Base-by-base conservation (phyloP, 2,888 invertebrate genomes). In the Tenthredo distinguenda region DNA sequence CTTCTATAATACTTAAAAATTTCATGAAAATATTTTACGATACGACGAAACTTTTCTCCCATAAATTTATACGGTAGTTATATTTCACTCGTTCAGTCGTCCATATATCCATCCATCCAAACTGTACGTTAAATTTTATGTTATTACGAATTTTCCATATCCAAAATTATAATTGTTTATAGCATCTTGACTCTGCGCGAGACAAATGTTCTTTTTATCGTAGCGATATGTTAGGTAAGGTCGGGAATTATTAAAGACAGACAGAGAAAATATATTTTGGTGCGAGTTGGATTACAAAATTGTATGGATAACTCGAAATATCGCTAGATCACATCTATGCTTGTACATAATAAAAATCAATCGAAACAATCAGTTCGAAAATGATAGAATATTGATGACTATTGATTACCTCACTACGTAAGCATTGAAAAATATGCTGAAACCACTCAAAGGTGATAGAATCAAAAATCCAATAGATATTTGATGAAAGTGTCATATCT, bases 1-100 rank as follows among this genome's bases (percentile, higher is more conserved):
- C 12, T 47, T 47, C 26, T n/a, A 18, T 50, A 26, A 47, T 43
- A 76, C 47, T 43, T 71, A 37, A 71, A 71, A 71, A 37, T 71
- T 71, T 37, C 18, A 37, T 71, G 40, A 76, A 26, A 76, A 47
- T 47, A 40, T 76, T 76, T 74, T 74, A 74, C 47, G 43, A 74
- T 74, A 40, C 43, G 74, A 43, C 40, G 12, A 10, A 74, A 43
- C 74, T 43, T 74, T 76, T 50, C 40, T 3, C 31, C 26, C 43
- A 43, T 76, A 15, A 43, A 76, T 76, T 76, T 76, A 43, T 71
- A 71, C 40, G 76, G 47, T 26, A 43, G 74, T 74, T 43, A 76
- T 15, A 76, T 47, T 76, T 76, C 47, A 26, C 43, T 47, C 15
- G 6, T 21, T 21, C 43, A 21, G 15, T 72, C 7, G 40, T 9